Base-by-base conservation (phyloP, 2,113 vertebrate genomes). In the Oreochromis tanganicae region DNA sequence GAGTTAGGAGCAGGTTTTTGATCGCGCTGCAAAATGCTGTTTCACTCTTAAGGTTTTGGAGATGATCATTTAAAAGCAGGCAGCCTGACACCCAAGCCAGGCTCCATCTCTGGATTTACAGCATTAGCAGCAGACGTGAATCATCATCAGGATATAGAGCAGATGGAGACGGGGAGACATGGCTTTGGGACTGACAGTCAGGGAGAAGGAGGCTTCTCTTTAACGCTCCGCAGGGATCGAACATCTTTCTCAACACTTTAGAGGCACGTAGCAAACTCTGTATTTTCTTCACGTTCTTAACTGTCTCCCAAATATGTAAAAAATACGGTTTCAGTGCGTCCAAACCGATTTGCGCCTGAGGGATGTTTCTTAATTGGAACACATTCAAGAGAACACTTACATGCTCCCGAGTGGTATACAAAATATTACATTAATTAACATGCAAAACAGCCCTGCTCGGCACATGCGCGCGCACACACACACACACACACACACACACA, bases 401-500 rank as follows among this genome's bases (percentile, higher is more conserved):
- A 92, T 32, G 85, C 93, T 93, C 94, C 94, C 83, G 86, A 94
- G 94, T 95, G 94, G 93, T 95, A 92, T 93, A 96, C 94, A 95
- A 94, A 96, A 95, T 95, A 95, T 95, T 93, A 92, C 91, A 93
- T 95, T 95, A 95, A 95, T 95, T 95, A 95, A 95, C 94, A 95
- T 95, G 95, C 94, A 96, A 95, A 95, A 95, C 93, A 96, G 93
- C 91, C 90, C 84, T 4, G 38, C 92, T 91, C 52, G 1, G 48
- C 84, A 78, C 84, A 88, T 19, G 50, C 16, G 5, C 61, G 3
- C 81, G 27, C 92, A 48, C 78, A 75, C 84, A 78, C 85, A 71
- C 81, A 88, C 81, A 86, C 85, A 82, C 88, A 61, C 61, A n/a
- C 12, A 5, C 13, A 46, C 43, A 14, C 85, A 78, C 85, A 71